Conservation (phyloP, 2,888 invertebrate species). For the Synergus umbraculus region DNA sequence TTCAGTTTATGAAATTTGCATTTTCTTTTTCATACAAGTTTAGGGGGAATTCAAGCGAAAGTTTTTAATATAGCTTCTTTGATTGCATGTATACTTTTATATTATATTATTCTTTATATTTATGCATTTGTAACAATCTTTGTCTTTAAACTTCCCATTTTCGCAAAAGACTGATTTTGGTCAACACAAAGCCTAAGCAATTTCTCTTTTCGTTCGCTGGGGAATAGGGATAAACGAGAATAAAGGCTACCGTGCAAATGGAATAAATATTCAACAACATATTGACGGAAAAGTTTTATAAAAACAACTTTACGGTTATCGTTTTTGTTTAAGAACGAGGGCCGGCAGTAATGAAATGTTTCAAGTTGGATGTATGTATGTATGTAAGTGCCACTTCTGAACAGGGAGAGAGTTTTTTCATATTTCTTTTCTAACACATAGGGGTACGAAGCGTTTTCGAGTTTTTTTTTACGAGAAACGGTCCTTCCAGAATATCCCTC, state of each 20-base stretch:
- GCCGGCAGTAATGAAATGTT: neutral
- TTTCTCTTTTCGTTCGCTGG: neutral
- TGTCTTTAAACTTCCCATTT: neutral
- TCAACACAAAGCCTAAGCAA: neutral
- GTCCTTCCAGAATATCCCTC: neutral
- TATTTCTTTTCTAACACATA: neutral
- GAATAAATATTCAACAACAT: neutral
- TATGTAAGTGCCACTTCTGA: neutral
- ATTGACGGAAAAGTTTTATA: neutral
- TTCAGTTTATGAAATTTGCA: constrained; percentile 7
- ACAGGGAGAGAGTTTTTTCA: neutral
- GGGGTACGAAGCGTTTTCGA: neutral
- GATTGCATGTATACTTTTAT: neutral
- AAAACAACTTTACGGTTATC: neutral
- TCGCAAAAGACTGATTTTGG: neutral
- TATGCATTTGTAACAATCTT: neutral
- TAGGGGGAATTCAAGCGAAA: neutral
- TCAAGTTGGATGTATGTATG: neutral
- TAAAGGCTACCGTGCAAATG: neutral
- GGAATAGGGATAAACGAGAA: neutral
- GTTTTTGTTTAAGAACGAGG: neutral
- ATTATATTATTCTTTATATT: no score
- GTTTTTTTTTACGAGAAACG: neutral
- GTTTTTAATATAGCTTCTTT: neutral
- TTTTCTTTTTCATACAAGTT: neutral